Evolutionary conservation across 37 sponge, comb jelly and placozoan species (phyloP), one percentile per base, ranked within the genome.

Genomic region (Diacarnus erythraeanus): DNA sequence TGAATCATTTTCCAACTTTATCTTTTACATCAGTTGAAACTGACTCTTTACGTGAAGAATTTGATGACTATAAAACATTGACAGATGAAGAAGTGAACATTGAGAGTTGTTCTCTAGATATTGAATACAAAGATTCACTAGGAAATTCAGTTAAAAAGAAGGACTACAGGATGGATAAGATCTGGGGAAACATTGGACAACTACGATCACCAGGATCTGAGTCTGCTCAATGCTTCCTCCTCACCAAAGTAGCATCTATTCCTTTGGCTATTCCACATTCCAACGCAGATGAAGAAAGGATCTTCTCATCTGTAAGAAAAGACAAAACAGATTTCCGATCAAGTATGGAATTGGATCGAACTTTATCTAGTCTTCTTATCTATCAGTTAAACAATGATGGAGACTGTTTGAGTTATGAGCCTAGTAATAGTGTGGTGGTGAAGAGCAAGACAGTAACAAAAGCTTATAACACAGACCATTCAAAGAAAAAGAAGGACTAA

Each of bases 81-180:
- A 69, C 33, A 69, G 69, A 69, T 69, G 69, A 69, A 35, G 69
- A 21, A 34, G 37, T 69, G 8, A 21, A 33, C 39, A 31, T 69
- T 69, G 69, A 69, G 39, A 69, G 31, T 9, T 69, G 37, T 69
- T 69, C 69, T 31, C 38, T 69, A 8, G 69, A 69, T 36, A 69
- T 69, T 69, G 69, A 69, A 38, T 69, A 69, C 37, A 69, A 30
- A 39, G 69, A 69, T 34, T 35, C 34, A 36, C 34, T 35, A 35
- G 69, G 69, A 3, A 37, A 57, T 63, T n/a, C 38, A 42, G 42
- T 9, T 20, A 66, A 37, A 21, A 68, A 47, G 25, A 44, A 42
- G 56, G 42, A 79, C 69, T 39, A 66, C 40, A 36, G 67, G 40
- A 78, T 78, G 78, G 78, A 78, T 42, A 65, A 18, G 12, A 38